Evolutionary conservation across 2,797 vertebrate genomes (phyloP).

Genomic region (Spea hammondii): DNA sequence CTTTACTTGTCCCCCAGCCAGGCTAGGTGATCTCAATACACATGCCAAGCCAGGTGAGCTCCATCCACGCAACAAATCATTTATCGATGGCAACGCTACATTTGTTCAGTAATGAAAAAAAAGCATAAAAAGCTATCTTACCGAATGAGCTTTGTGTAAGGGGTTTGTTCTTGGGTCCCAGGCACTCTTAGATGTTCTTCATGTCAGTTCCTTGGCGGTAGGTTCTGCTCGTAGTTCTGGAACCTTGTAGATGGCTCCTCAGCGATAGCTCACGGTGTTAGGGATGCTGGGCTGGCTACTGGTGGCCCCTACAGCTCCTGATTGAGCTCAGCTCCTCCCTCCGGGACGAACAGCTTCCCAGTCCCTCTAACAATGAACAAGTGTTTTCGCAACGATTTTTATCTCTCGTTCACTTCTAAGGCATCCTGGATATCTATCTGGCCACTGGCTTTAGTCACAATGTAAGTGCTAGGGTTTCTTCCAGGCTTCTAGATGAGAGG

Average conservation of each 20-base stretch:
- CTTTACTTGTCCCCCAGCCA: slow-evolving; percentile 37
- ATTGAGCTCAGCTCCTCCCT: slow-evolving; percentile 43
- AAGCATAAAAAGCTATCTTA: slow-evolving; percentile 15
- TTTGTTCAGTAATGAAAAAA: neutral
- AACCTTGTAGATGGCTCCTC: slow-evolving; percentile 12
- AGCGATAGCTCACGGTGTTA: slow-evolving; percentile 11
- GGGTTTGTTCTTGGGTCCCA: neutral
- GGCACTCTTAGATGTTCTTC: slow-evolving; percentile 18
- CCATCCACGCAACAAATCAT: neutral
- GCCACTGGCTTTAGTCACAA: neutral
- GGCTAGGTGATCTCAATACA: slow-evolving; percentile 19
- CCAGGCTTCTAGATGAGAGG: slow-evolving; percentile 5
- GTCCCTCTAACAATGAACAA: slow-evolving; percentile 39
- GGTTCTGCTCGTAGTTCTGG: neutral
- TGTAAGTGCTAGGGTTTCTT: slow-evolving; percentile 3
- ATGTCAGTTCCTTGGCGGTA: slow-evolving; percentile 4
- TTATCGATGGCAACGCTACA: slow-evolving; percentile 2
- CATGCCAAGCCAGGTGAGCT: neutral
- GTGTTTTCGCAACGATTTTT: slow-evolving; percentile 30
- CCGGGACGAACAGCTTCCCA: slow-evolving; percentile 34
- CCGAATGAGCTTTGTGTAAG: slow-evolving; percentile 8
- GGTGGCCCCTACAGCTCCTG: slow-evolving; percentile 38
- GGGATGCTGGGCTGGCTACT: slow-evolving; percentile 37
- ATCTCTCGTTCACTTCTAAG: slow-evolving; percentile 5
- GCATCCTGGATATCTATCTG: neutral